These are phyloP conservation scores for Lanius collurio DNA, from an alignment of 2,113 vertebrate genomes.

Conservation along the genomic window DNA sequence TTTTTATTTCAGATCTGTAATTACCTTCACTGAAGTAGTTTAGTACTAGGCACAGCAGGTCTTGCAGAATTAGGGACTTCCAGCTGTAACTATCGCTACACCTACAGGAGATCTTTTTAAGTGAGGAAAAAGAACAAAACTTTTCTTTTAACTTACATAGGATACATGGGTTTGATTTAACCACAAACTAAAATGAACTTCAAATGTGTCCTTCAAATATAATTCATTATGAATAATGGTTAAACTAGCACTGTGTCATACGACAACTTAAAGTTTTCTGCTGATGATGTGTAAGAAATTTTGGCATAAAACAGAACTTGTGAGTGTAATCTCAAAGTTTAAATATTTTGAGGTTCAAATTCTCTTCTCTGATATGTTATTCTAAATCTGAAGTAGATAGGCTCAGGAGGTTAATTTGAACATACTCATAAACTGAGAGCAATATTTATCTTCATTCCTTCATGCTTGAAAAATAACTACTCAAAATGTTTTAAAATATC, in stretches of 20 bases:
- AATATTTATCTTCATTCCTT: slow-evolving; percentile 34
- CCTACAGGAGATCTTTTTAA: not conserved
- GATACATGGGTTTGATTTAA: not conserved
- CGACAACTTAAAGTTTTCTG: not conserved
- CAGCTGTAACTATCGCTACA: not conserved
- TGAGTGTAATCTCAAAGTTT: not conserved
- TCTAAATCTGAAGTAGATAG: slow-evolving; percentile 22
- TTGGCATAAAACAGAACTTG: not conserved
- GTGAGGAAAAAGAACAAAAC: not conserved
- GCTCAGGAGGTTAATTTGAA: slow-evolving; percentile 22
- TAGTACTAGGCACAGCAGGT: not conserved
- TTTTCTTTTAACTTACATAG: not conserved
- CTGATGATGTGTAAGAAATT: not conserved
- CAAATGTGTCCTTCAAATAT: not conserved
- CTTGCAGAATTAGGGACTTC: not conserved
- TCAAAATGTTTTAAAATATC: slow-evolving; percentile 9
- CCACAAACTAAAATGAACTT: not conserved
- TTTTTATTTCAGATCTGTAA: not conserved
- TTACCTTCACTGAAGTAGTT: not conserved
- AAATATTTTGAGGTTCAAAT: not conserved
- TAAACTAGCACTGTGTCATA: not conserved
- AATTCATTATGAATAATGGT: not conserved
- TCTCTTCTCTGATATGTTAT: not conserved
- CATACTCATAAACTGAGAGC: not conserved
- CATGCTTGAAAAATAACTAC: not conserved